Evolutionary conservation across 2,888 invertebrate genomes (phyloP).

Genomic region (Microplitis manilae): DNA sequence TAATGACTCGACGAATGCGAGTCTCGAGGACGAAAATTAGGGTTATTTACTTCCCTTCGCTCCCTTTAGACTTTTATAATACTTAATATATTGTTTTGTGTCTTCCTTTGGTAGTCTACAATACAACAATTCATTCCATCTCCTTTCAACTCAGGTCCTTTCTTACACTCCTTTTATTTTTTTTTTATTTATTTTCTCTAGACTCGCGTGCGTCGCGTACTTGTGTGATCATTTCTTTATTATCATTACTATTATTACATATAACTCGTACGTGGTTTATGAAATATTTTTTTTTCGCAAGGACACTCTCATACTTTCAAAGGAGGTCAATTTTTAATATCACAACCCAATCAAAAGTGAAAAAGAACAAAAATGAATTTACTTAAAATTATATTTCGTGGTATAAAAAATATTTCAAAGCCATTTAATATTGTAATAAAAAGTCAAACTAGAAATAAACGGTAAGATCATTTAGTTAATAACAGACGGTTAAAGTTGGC

Average conservation of each 20-base stretch:
- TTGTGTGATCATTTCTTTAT: conserved; percentile 12
- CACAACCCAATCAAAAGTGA: background rate
- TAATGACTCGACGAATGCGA: conserved; percentile 67
- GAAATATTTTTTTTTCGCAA: background rate
- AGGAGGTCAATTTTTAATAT: background rate
- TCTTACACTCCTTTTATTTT: conserved; percentile 32
- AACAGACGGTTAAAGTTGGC: background rate
- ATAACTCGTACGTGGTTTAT: conserved; percentile 2
- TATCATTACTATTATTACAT: conserved; percentile 8
- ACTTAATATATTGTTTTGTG: background rate
- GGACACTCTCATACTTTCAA: background rate
- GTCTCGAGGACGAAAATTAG: conserved; percentile 65
- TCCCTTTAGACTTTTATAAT: conserved; percentile 39
- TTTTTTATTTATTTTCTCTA: conserved; percentile 15
- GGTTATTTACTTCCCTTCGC: conserved; percentile 62
- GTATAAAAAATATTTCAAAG: background rate
- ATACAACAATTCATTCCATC: conserved; percentile 42
- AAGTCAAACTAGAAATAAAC: background rate
- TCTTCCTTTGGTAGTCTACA: background rate
- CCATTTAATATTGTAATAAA: background rate
- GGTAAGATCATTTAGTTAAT: conserved; percentile 4
- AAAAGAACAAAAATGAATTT: background rate
- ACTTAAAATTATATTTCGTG: background rate
- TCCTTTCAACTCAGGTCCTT: conserved; percentile 1
- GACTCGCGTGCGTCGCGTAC: conserved; percentile 37